phyloP scores from a whole-genome alignment of 1,140 invertebrate genomes.

The Lucilia sericata region DNA sequence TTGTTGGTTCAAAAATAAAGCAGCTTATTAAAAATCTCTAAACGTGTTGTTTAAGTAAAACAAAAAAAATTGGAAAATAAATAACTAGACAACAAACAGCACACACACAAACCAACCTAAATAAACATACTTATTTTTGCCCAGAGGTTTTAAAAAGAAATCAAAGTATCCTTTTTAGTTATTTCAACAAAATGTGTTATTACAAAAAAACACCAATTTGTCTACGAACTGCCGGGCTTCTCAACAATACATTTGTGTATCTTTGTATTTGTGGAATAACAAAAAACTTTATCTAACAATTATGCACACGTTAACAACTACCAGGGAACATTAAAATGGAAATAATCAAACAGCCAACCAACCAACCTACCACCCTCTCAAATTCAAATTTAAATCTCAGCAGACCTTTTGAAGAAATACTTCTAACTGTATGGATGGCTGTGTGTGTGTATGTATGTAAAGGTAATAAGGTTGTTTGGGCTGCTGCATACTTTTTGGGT shows the following conservation, averaged over 20 bases:
- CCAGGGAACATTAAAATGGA: background rate
- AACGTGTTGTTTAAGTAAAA: slow-evolving; percentile 40
- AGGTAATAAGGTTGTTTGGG: background rate
- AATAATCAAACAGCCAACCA: background rate
- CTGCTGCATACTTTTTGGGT: background rate
- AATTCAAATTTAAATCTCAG: slow-evolving; percentile 29
- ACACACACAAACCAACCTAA: background rate
- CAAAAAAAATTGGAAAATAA: slow-evolving; percentile 18
- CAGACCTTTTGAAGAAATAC: slow-evolving; percentile 15
- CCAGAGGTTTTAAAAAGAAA: too few species aligned
- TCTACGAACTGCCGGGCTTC: too few species aligned
- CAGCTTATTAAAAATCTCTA: slow-evolving; percentile 43
- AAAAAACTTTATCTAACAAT: slow-evolving; percentile 41
- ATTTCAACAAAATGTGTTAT: background rate
- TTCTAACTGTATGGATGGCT: too few species aligned
- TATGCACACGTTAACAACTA: slow-evolving; percentile 39
- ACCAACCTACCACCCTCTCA: background rate
- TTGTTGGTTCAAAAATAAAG: background rate
- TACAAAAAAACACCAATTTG: background rate
- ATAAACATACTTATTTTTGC: background rate
- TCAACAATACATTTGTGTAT: too few species aligned
- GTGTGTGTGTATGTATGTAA: background rate
- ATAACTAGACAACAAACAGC: background rate
- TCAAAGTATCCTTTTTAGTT: too few species aligned
- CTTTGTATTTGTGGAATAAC: background rate